Percentiles rank a stretch among this genome's conserved stretches.
Conservation (phyloP, 2,888 invertebrate genomes). For the Boloria selene region DNA sequence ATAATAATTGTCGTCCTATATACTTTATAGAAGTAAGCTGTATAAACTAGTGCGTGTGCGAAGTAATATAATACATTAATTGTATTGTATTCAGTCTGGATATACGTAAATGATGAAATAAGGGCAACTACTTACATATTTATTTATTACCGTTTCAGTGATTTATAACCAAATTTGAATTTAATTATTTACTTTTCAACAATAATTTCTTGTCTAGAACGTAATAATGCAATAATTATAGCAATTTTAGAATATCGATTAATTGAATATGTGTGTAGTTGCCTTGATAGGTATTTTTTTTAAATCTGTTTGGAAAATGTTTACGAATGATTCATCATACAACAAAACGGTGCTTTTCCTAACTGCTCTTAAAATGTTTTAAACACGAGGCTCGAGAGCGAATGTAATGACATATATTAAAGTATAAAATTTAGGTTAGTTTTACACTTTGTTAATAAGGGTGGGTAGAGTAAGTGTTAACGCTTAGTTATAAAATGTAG, state of each 20-base stretch:
- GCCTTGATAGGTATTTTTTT: conserved; percentile 2
- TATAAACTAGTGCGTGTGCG: conserved; percentile 10
- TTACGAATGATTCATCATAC: conserved; percentile 12
- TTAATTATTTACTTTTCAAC: neutral
- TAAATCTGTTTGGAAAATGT: neutral
- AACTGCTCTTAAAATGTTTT: conserved; percentile 34
- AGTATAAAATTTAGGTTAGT: conserved; percentile 38
- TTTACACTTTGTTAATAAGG: conserved; percentile 48
- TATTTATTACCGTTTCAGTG: neutral
- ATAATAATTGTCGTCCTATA: too few species aligned
- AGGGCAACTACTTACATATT: conserved; percentile 3
- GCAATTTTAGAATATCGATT: too few species aligned
- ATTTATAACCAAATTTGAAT: neutral
- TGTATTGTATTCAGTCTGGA: neutral
- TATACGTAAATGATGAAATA: conserved; percentile 8
- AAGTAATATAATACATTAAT: neutral
- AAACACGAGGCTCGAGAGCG: conserved; percentile 50
- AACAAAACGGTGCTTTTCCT: conserved; percentile 42
- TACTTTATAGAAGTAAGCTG: neutral
- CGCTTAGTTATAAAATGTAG: conserved; percentile 52
- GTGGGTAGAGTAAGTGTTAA: conserved; percentile 68
- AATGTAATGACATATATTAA: conserved; percentile 23
- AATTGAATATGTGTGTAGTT: conserved; percentile 2
- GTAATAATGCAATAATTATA: too few species aligned
- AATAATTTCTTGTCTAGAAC: too few species aligned